Evolutionary conservation across 2,888 invertebrate species (phyloP), one percentile per base, ranked within the genome.

Genomic region (Xestoiulus laeticollis): DNA sequence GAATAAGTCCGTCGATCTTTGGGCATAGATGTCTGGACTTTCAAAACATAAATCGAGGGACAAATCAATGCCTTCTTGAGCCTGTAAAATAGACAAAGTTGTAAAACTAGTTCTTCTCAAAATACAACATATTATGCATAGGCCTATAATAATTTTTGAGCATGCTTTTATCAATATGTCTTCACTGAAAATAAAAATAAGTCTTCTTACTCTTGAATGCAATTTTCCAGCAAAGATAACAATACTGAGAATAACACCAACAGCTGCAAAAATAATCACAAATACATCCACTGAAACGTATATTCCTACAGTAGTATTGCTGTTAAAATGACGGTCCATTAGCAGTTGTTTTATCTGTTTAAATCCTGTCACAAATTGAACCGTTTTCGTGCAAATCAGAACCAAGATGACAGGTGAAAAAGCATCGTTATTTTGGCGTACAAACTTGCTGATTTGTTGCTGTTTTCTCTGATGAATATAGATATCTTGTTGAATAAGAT

Each of bases 381-480:
- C 6, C 5, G 59, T 68, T 68, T 68, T 68, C 10, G 59, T 68
- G 59, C 59, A 68, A 22, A 68, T 68, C 59, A 68, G 59, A 19
- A 68, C 22, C 59, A 68, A 22, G 59, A 68, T 68, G 59, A 68
- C 59, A 22, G 59, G 59, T 68, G 59, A 68, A 22, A 68, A 68
- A 8, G 8, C 59, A 5, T 12, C 8, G 59, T 68, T 68, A 22
- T 10, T 26, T 22, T 68, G 22, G 2, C 59, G 59, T 22, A 68
- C 59, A n/a, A 68, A 22, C 22, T 68, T 68, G 59, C 8, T 22
- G 59, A 68, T 68, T 22, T 68, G 26, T 8, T 68, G 59, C 2
- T 68, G 59, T 68, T 22, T 68, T 22, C 22, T 68, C 59, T 68
- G 59, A 22, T 68, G 22, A 68, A 68, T 8, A 22, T 68, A 68